A percentile compares a stretch with the other conserved stretches of the same genome.
These are phyloP conservation scores for Hoplodrina blanda DNA, from an alignment of 2,888 invertebrate genomes.

Conservation along the genomic window DNA sequence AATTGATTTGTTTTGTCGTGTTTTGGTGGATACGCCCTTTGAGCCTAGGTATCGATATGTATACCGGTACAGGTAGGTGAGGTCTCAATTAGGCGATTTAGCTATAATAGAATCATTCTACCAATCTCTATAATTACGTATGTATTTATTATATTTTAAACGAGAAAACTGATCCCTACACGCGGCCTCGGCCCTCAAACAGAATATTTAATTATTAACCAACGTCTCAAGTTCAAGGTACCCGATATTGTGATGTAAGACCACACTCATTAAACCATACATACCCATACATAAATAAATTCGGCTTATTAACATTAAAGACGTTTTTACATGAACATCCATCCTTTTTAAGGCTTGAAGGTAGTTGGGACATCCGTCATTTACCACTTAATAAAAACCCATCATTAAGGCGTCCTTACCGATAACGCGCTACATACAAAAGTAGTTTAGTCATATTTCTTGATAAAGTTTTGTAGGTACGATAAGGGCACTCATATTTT, in stretches of 20 bases:
- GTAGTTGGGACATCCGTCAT: constrained; percentile 15
- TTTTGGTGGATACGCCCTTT: too few relatives aligned
- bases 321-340: constrained; percentile 1
- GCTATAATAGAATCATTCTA: too few relatives aligned
- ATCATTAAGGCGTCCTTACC: not conserved
- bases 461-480: too few relatives aligned
- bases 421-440: too few relatives aligned
- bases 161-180: not conserved
- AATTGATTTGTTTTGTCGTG: too few relatives aligned
- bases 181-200: constrained; percentile 1
- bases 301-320: not conserved
- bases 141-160: not conserved
- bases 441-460: too few relatives aligned
- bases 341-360: constrained; percentile 23
- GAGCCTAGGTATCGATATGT: too few relatives aligned
- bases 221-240: constrained; percentile 21
- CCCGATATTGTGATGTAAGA: not conserved
- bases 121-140: too few relatives aligned
- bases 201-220: not conserved
- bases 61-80: too few relatives aligned
- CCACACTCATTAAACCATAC: constrained; percentile 8
- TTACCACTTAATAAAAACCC: not conserved
- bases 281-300: not conserved
- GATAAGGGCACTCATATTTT: too few relatives aligned
- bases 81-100: too few relatives aligned